These are phyloP conservation scores for Sebastes dallii DNA, from an alignment of 2,797 vertebrate genomes.

Conservation along the genomic window DNA sequence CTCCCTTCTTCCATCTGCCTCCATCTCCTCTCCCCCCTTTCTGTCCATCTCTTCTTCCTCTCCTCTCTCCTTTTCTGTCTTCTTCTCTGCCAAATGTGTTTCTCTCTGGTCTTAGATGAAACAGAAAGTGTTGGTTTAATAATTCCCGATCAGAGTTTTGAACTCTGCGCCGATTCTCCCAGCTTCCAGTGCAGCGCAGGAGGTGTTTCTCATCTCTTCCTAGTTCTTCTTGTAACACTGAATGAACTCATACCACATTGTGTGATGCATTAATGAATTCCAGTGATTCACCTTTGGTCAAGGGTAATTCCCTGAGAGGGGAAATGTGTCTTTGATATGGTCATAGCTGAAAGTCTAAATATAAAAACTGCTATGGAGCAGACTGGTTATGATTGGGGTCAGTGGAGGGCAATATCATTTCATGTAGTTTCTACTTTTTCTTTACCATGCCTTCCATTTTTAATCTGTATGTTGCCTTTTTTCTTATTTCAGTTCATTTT, in stretches of 20 bases:
- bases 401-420: background rate
- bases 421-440: background rate
- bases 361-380: background rate
- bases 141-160: constrained; percentile 66
- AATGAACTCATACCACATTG: constrained; percentile 13
- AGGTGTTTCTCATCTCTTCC: constrained; percentile 10
- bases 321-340: constrained; percentile 17
- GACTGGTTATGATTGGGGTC: background rate
- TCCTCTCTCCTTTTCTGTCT: background rate
- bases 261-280: constrained; percentile 35
- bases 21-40: background rate
- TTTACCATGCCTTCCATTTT: background rate
- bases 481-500: background rate
- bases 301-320: background rate
- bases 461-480: background rate
- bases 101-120: constrained; percentile 76
- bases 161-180: constrained; percentile 27
- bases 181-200: constrained; percentile 15
- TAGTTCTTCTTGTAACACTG: background rate
- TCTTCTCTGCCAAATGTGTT: constrained; percentile 59
- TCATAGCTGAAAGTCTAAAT: background rate
- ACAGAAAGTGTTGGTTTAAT: constrained; percentile 71
- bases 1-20: constrained; percentile 30
- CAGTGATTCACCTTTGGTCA: constrained; percentile 16
- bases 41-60: background rate